Conservation (phyloP, 2,797 vertebrate species). For the Pampus argenteus region DNA sequence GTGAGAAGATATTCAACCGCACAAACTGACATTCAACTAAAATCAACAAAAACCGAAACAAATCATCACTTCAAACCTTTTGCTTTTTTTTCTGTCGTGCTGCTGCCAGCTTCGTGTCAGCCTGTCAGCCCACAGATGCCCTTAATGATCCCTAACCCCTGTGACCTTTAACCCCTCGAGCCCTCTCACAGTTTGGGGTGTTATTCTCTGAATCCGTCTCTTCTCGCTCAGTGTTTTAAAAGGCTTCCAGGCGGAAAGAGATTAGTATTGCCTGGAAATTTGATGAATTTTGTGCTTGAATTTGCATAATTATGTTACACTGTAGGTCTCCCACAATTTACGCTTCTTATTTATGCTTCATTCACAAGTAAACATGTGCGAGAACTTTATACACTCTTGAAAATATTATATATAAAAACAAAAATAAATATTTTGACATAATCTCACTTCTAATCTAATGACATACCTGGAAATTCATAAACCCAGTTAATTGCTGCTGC, state of each 20-base stretch:
- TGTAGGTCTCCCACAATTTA: too few species aligned
- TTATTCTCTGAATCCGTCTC: conserved; percentile 37
- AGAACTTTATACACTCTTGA: not conserved
- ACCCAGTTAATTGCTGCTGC: too few species aligned
- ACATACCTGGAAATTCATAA: too few species aligned
- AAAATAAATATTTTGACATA: too few species aligned
- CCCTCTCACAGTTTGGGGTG: conserved; percentile 59
- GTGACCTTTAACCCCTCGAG: conserved; percentile 58
- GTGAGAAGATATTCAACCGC: conserved; percentile 23
- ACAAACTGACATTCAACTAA: conserved; percentile 1
- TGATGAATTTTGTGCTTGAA: not conserved
- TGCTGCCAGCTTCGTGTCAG: conserved; percentile 37
- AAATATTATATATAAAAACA: too few species aligned
- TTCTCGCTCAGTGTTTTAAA: conserved; percentile 53
- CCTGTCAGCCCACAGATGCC: conserved; percentile 55
- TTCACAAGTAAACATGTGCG: not conserved
- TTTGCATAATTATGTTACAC: not conserved
- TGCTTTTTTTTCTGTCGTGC: not conserved
- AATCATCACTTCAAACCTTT: conserved; percentile 6
- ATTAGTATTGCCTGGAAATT: conserved; percentile 22
- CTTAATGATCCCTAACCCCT: conserved; percentile 59
- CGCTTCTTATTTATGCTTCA: not conserved
- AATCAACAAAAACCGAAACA: not conserved
- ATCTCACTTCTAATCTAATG: too few species aligned
- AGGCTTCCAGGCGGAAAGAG: conserved; percentile 40